Evolutionary conservation across 1,140 invertebrate species (phyloP).

Genomic region (Temnothorax curvispinosus): DNA sequence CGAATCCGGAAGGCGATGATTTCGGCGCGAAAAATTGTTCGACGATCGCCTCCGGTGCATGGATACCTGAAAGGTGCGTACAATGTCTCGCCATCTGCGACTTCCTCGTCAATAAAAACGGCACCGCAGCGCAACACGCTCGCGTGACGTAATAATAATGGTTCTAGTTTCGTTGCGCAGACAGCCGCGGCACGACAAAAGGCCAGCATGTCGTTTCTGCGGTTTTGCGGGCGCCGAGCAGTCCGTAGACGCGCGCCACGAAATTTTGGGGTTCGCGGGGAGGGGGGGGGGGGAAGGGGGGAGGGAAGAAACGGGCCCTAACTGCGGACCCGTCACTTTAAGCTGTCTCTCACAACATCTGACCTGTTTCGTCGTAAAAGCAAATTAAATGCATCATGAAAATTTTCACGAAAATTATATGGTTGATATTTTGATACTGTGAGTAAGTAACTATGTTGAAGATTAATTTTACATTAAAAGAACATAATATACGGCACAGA

Average conservation of each 20-base stretch:
- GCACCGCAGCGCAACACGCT: constrained; percentile 54
- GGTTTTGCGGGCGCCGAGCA: constrained; percentile 78
- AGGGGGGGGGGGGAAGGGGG: neutral
- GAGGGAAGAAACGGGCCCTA: neutral
- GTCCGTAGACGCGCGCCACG: constrained; percentile 62
- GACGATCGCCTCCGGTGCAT: constrained; percentile 30
- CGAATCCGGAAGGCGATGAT: constrained; percentile 54
- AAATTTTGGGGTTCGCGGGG: constrained; percentile 52
- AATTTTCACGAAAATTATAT: constrained; percentile 12
- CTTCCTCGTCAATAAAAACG: constrained; percentile 60
- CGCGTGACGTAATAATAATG: constrained; percentile 73
- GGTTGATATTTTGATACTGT: neutral
- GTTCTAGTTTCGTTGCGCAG: constrained; percentile 62
- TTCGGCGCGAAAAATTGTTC: constrained; percentile 51
- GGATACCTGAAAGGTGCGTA: constrained; percentile 59
- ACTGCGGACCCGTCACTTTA: constrained; percentile 41
- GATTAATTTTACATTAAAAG: neutral
- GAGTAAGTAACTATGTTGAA: neutral
- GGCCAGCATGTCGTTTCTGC: constrained; percentile 81
- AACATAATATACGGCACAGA: neutral
- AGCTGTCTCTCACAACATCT: constrained; percentile 38
- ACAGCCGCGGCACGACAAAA: constrained; percentile 75
- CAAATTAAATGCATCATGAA: constrained; percentile 12
- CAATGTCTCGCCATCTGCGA: constrained; percentile 66
- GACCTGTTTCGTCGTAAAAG: neutral